These are phyloP conservation scores for Gymnogyps californianus DNA, from an alignment of 2,113 vertebrate species.

Conservation along the genomic window DNA sequence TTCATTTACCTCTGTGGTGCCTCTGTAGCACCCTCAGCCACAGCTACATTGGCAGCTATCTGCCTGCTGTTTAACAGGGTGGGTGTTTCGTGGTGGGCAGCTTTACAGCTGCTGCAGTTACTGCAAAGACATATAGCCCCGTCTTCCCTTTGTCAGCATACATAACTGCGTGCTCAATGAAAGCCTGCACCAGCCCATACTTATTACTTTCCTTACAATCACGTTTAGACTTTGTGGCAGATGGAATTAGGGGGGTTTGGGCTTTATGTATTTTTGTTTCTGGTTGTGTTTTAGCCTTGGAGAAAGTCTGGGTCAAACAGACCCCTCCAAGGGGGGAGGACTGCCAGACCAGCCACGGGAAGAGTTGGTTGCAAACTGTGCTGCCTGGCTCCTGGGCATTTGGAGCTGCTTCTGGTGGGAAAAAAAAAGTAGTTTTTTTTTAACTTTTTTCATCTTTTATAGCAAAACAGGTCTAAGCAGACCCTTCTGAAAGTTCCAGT, in stretches of 20 bases:
- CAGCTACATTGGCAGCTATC: neutral
- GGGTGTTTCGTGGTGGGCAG: neutral
- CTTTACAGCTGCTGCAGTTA: neutral
- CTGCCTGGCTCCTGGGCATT: neutral
- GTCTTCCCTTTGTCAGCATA: neutral
- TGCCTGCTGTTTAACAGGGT: neutral
- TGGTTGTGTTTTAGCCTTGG: neutral
- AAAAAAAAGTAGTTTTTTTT: neutral
- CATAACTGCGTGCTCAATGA: rapidly evolving
- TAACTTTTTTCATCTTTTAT: neutral
- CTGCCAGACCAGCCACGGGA: neutral
- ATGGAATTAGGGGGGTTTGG: neutral
- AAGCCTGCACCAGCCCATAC: neutral
- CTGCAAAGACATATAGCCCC: neutral
- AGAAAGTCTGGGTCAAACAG: neutral
- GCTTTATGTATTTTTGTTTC: neutral
- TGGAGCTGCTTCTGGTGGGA: neutral
- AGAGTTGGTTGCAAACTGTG: neutral
- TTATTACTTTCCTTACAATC: neutral
- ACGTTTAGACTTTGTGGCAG: neutral
- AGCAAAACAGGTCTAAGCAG: neutral
- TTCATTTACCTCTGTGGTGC: neutral
- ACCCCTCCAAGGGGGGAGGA: rapidly evolving
- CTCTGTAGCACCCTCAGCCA: neutral
- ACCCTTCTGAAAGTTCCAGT: neutral